Evolutionary conservation across 2,888 invertebrate species (phyloP).

Genomic region (Agonum fuliginosum): DNA sequence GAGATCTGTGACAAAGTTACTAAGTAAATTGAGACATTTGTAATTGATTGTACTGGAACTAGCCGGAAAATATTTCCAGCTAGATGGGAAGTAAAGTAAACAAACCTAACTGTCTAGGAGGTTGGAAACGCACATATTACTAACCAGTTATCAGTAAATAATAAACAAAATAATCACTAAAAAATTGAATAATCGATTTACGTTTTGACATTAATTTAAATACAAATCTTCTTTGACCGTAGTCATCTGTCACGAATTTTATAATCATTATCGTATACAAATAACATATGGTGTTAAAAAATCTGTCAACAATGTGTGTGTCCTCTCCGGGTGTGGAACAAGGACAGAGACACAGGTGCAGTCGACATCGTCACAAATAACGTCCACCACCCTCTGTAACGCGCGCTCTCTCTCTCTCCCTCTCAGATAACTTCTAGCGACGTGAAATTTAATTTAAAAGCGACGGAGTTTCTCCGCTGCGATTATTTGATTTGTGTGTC

Average conservation of each 20-base stretch:
- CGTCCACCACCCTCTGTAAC: background rate
- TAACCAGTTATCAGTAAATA: too few species aligned
- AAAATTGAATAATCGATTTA: too few species aligned
- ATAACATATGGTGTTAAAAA: conserved; percentile 10
- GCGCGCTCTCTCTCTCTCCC: background rate
- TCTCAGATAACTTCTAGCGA: conserved; percentile 50
- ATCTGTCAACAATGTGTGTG: conserved; percentile 7
- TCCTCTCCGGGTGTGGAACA: background rate
- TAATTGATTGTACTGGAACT: too few species aligned
- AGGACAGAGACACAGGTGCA: conserved; percentile 28
- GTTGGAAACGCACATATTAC: too few species aligned
- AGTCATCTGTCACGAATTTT: background rate
- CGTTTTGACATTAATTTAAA: too few species aligned
- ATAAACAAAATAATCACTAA: too few species aligned
- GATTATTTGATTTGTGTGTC: conserved; percentile 59
- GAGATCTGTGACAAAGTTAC: too few species aligned
- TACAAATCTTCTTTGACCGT: too few species aligned
- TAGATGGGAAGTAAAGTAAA: too few species aligned
- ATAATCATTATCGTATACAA: conserved; percentile 3
- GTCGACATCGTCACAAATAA: conserved; percentile 33
- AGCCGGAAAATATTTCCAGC: too few species aligned
- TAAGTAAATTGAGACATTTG: too few species aligned
- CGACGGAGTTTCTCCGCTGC: conserved; percentile 40
- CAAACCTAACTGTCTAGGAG: too few species aligned
- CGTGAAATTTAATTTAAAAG: conserved; percentile 58